These are phyloP conservation scores for Periplaneta americana DNA, from an alignment of 1,140 invertebrate species.

Conservation along the genomic window DNA sequence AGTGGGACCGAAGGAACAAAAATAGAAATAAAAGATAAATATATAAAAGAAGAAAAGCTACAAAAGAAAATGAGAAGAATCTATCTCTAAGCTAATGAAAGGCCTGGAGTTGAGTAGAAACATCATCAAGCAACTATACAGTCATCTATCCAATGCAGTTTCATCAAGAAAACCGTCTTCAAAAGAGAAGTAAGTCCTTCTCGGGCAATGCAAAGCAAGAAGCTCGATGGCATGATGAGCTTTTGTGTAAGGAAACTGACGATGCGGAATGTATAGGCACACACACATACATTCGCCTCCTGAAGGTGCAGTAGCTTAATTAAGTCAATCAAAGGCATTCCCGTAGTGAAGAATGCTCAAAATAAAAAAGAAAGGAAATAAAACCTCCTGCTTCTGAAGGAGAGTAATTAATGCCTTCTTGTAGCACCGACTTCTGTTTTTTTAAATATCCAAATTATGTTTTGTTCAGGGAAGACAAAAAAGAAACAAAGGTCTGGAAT, in stretches of 20 bases:
- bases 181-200: not conserved
- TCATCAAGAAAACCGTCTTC: constrained; percentile 2
- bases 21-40: not conserved
- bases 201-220: not conserved
- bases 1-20: not conserved
- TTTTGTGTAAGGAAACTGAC: constrained; percentile 6
- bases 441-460: not conserved
- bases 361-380: not conserved
- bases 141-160: not conserved
- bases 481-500: no score
- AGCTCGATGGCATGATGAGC: not conserved
- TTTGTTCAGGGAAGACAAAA: not conserved
- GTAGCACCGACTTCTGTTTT: not conserved
- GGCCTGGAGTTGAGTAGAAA: not conserved
- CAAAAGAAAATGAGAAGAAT: not conserved
- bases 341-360: constrained; percentile 3
- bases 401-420: not conserved
- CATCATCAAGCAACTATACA: not conserved
- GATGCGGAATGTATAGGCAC: constrained; percentile 1
- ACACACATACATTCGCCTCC: not conserved
- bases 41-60: not conserved
- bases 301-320: constrained; percentile 13
- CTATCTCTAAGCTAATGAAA: not conserved
- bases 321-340: constrained; percentile 17
- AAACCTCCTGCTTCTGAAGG: not conserved